Percentiles rank a stretch among this genome's conserved stretches.
Evolutionary conservation across 2,113 vertebrate genomes (phyloP).

Genomic region (Phyllostomus discolor): DNA sequence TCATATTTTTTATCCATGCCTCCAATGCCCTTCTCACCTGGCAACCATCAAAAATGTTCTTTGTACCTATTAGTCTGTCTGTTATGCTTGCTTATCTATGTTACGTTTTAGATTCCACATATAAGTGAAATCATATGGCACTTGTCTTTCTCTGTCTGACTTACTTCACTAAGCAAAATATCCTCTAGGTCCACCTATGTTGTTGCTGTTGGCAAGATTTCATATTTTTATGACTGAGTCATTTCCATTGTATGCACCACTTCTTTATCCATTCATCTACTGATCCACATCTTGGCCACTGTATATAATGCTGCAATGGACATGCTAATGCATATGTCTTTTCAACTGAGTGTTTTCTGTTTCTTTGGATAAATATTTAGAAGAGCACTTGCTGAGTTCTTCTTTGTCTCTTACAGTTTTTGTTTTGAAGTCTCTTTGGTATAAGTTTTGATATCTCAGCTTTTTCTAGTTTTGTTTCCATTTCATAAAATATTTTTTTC

Average conservation of each 20-base stretch:
- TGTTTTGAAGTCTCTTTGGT: background rate
- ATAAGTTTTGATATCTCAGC: background rate
- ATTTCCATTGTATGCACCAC: background rate
- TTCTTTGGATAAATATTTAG: background rate
- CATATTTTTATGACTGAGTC: background rate
- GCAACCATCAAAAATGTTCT: background rate
- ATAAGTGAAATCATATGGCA: background rate
- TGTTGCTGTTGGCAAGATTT: background rate
- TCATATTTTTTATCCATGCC: background rate
- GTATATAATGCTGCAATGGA: background rate
- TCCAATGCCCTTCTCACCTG: background rate
- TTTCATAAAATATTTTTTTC: background rate
- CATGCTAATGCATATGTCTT: background rate
- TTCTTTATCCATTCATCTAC: background rate
- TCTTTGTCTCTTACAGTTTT: background rate
- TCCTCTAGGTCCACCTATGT: background rate
- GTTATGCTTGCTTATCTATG: background rate
- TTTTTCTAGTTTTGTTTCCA: background rate
- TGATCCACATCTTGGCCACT: background rate
- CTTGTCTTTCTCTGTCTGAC: background rate
- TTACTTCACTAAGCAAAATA: background rate
- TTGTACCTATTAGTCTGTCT: background rate
- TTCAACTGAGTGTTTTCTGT: background rate
- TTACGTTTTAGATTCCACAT: background rate
- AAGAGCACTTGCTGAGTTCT: background rate